These are phyloP conservation scores for Drosophila pullipes DNA, from an alignment of 2,888 invertebrate genomes.

Conservation along the genomic window DNA sequence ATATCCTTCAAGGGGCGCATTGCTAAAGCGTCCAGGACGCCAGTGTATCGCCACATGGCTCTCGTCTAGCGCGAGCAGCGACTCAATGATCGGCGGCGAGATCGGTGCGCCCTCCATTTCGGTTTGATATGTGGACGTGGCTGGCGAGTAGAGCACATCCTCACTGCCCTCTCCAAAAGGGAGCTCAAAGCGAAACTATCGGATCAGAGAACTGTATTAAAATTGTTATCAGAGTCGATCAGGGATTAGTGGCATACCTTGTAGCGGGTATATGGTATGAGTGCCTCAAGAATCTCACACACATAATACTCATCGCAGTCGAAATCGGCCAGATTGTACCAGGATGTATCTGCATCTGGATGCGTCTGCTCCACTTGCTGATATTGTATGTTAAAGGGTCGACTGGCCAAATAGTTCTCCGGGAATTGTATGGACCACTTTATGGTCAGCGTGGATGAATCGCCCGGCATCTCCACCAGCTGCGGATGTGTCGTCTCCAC, in stretches of 20 bases:
- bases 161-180: slow-evolving; percentile 90
- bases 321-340: slow-evolving; percentile 89
- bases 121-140: slow-evolving; percentile 92
- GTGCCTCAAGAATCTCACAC: slow-evolving; percentile 89
- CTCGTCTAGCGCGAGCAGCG: slow-evolving; percentile 92
- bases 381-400: slow-evolving; percentile 82
- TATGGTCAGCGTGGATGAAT: slow-evolving; percentile 58
- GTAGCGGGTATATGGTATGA: slow-evolving; percentile 95
- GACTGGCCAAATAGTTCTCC: slow-evolving; percentile 72
- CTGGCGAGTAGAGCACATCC: slow-evolving; percentile 90
- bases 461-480: slow-evolving; percentile 38
- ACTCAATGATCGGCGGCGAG: slow-evolving; percentile 91
- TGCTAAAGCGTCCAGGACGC: slow-evolving; percentile 94
- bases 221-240: background rate
- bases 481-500: slow-evolving; percentile 67
- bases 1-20: slow-evolving; percentile 95
- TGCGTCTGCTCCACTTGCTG: slow-evolving; percentile 87
- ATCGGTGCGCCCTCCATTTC: slow-evolving; percentile 90
- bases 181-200: slow-evolving; percentile 95
- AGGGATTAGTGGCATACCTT: slow-evolving; percentile 87
- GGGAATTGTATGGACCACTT: slow-evolving; percentile 79
- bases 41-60: slow-evolving; percentile 94
- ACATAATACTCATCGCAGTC: slow-evolving; percentile 88
- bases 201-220: background rate
- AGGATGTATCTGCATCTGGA: slow-evolving; percentile 86